Conservation (phyloP, 2,888 invertebrate genomes). For the Chymomyza fuscimana region DNA sequence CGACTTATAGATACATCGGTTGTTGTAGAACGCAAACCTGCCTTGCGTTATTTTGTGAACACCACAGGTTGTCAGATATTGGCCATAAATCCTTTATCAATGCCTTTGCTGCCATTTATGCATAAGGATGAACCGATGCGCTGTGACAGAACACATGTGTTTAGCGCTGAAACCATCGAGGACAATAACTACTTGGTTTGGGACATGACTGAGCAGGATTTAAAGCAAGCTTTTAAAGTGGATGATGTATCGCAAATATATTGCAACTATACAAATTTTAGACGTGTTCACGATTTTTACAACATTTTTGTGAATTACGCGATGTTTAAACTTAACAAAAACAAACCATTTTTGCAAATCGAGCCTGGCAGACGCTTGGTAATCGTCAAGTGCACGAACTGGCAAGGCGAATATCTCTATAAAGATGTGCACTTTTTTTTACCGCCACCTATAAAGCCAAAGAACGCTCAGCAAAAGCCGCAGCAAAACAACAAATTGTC, state of each 20-base stretch:
- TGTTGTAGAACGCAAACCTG: not conserved
- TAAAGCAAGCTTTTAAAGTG: not conserved
- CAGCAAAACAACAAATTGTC: constrained; percentile 78
- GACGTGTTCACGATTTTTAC: not conserved
- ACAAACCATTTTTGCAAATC: not conserved
- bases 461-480: not conserved
- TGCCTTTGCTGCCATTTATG: not conserved
- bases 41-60: not conserved
- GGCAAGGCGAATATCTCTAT: not conserved
- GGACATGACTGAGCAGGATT: not conserved
- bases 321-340: not conserved
- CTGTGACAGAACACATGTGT: not conserved
- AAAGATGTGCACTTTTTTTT: constrained; percentile 32
- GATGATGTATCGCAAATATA: not conserved
- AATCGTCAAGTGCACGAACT: not conserved
- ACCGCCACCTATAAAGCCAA: constrained; percentile 8
- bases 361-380: not conserved
- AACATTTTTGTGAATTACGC: not conserved
- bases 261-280: not conserved
- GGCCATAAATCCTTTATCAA: not conserved
- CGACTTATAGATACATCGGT: not conserved
- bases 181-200: not conserved
- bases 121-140: not conserved
- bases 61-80: not conserved
- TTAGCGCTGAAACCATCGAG: not conserved